These are phyloP conservation scores for Orientallactaga sibirica DNA, from an alignment of 2,797 vertebrate species.

Conservation along the genomic window DNA sequence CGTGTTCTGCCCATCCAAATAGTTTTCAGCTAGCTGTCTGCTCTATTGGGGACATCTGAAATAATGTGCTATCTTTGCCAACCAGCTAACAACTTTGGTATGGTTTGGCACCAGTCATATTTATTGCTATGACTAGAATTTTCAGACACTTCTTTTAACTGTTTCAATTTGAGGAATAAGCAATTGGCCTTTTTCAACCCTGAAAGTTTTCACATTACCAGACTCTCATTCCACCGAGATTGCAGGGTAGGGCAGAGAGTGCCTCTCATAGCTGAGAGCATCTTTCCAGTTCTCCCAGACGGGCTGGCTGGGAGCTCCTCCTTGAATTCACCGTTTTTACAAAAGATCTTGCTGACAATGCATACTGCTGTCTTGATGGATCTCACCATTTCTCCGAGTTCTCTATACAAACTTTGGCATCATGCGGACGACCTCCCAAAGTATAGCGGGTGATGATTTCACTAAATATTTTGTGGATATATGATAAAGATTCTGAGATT, in stretches of 20 bases:
- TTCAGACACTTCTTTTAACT: conserved; percentile 52
- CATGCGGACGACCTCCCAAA: background rate
- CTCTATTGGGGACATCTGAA: conserved; percentile 45
- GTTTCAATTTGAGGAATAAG: conserved; percentile 39
- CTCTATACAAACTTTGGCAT: background rate
- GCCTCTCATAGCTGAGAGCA: background rate
- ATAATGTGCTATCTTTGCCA: conserved; percentile 50
- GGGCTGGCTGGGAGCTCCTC: background rate
- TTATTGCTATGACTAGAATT: conserved; percentile 65
- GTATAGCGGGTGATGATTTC: background rate
- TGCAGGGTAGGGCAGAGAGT: background rate
- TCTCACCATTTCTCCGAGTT: conserved; percentile 17
- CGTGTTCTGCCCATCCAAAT: conserved; percentile 29
- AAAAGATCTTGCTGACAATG: conserved; percentile 51
- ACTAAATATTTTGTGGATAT: background rate
- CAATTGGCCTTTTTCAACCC: conserved; percentile 17
- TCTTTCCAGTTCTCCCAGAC: background rate
- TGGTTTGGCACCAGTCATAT: conserved; percentile 2
- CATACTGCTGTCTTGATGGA: background rate
- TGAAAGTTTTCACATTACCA: conserved; percentile 46
- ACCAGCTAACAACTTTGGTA: conserved; percentile 41
- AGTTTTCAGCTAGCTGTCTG: conserved; percentile 47
- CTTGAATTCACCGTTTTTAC: conserved; percentile 46
- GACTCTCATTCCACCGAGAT: conserved; percentile 19
- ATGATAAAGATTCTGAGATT: background rate